These are phyloP conservation scores for Notarius quadriscutis DNA, from an alignment of 2,113 vertebrate species.

Conservation along the genomic window DNA sequence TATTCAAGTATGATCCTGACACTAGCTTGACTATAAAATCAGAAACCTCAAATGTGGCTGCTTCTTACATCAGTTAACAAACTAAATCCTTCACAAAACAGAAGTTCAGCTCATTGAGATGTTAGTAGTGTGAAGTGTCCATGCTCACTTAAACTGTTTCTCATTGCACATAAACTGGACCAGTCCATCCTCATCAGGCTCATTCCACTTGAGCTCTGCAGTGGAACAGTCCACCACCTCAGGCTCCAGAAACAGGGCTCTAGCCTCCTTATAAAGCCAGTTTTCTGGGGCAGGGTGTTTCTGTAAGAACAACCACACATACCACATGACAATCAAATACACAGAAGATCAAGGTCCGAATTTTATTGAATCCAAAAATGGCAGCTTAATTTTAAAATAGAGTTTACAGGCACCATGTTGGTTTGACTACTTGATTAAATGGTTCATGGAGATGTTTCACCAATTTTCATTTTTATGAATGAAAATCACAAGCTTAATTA, in stretches of 20 bases:
- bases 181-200: constrained; percentile 85
- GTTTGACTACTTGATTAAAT: too few relatives aligned
- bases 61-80: neutral
- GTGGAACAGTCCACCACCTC: constrained; percentile 81
- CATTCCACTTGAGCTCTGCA: constrained; percentile 86
- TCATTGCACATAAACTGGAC: constrained; percentile 87
- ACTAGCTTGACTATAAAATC: neutral
- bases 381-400: too few relatives aligned
- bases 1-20: neutral
- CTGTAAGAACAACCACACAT: constrained; percentile 52
- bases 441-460: too few relatives aligned
- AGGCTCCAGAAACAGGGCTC: constrained; percentile 84
- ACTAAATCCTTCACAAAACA: neutral
- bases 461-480: too few relatives aligned
- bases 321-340: neutral
- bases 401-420: too few relatives aligned
- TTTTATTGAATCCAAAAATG: neutral
- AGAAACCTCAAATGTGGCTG: neutral
- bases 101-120: neutral
- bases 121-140: neutral
- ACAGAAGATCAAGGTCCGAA: neutral
- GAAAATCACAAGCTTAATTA: too few relatives aligned
- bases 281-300: constrained; percentile 88
- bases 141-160: constrained; percentile 85
- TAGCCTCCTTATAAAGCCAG: constrained; percentile 91